Evolutionary conservation across 1,140 invertebrate species (phyloP), one percentile per base, ranked within the genome.

Genomic region (Chelonus insularis): DNA sequence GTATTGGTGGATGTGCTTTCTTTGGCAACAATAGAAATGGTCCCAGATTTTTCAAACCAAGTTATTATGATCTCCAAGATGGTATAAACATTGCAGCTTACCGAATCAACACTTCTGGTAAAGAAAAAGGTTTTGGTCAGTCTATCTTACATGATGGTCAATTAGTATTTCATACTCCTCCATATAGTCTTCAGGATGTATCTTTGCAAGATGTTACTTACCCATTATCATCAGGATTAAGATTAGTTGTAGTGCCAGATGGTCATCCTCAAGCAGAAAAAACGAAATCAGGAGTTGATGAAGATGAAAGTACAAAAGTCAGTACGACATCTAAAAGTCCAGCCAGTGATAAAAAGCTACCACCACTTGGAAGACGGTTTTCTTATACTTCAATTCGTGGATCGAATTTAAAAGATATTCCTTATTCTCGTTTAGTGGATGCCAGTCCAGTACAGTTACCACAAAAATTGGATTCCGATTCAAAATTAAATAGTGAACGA

Each of bases 1-100:
- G 97, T 80, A 90, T 93, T 39, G 97, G 97, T 1, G 95, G 95
- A 0, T 98, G 94, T 74, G 82, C 84, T 11, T 99, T 99, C 80
- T 99, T 99, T 78, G 96, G 95, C 3, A 89, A 85, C 43, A 95
- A 95, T 75, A 84, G 84, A 68, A 96, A 96, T 76, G 95, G 95
- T 0, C 76, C 87, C 14, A 88, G 87, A 66, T 96, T 97, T 75
- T 94, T 97, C 60, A 92, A 94, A 71, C 92, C 93, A 0, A 90
- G 85, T 67, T 84, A 86, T 20, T 86, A 88, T 48, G 93, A 95
- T 80, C 79, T 92, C 43, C 84, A 86, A 47, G 91, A 95, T 70
- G 91, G 92, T 1, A 85, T 91, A 21, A 95, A 95, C 68, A 86
- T 94, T 55, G 92, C 91, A 21, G 85, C 87, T 14, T 91, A 89